Evolutionary conservation across 2,797 vertebrate genomes (phyloP).

Genomic region (Acridotheres tristis): DNA sequence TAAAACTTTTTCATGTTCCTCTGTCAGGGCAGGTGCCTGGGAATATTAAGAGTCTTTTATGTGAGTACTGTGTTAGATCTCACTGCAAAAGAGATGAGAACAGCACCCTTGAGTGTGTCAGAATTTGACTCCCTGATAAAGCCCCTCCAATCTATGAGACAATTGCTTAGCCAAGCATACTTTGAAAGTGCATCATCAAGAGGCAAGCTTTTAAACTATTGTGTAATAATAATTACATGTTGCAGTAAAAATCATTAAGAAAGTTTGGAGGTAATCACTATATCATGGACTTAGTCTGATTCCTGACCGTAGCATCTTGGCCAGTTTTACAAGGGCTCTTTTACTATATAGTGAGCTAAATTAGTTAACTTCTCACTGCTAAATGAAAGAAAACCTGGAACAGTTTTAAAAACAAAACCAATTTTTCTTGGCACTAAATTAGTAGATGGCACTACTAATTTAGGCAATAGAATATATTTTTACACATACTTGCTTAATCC

Average conservation of each 20-base stretch:
- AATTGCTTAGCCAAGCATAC: conserved; percentile 31
- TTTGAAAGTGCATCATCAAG: conserved; percentile 29
- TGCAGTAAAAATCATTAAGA: conserved; percentile 54
- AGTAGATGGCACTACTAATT: background rate
- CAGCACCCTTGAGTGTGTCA: background rate
- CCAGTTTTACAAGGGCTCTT: background rate
- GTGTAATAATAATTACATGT: conserved; percentile 56
- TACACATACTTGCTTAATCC: background rate
- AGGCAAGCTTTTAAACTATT: conserved; percentile 18
- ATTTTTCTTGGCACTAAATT: background rate
- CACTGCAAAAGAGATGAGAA: background rate
- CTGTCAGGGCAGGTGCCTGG: background rate
- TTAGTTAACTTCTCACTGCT: background rate
- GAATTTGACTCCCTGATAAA: background rate
- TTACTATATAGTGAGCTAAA: background rate
- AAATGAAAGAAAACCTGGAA: background rate
- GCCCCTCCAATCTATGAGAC: conserved; percentile 11
- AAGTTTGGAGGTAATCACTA: conserved; percentile 32
- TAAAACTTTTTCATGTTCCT: background rate
- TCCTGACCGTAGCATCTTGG: background rate
- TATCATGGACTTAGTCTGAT: background rate
- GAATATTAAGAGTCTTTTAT: background rate
- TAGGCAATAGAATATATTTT: background rate
- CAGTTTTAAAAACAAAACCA: background rate
- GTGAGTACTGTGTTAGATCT: background rate